Evolutionary conservation across 1,140 invertebrate species (phyloP).

Genomic region (Teleogryllus occipitalis): DNA sequence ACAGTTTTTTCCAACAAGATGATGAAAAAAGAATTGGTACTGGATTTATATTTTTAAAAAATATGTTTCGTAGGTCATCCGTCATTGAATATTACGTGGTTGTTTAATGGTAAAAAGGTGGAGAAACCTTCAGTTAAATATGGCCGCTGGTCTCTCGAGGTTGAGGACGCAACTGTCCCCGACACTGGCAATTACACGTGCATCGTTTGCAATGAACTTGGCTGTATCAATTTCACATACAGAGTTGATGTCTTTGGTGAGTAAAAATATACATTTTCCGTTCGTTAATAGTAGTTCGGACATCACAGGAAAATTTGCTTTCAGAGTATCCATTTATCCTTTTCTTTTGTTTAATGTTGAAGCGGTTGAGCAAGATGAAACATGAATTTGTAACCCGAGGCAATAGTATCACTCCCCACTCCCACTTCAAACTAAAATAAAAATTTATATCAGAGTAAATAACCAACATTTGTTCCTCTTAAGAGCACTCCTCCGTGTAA

Average conservation of each 20-base stretch:
- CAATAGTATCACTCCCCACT: too few relatives aligned
- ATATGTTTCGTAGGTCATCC: not conserved
- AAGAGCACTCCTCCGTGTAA: too few relatives aligned
- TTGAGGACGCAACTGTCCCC: conserved; percentile 64
- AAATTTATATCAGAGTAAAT: too few relatives aligned
- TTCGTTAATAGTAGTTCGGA: too few relatives aligned
- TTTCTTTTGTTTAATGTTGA: too few relatives aligned
- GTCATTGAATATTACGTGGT: not conserved
- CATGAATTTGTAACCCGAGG: too few relatives aligned
- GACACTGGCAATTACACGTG: conserved; percentile 84
- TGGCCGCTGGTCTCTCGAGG: conserved; percentile 45
- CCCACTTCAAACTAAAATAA: too few relatives aligned
- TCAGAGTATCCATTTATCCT: too few relatives aligned
- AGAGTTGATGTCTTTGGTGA: conserved; percentile 65
- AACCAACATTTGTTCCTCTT: too few relatives aligned
- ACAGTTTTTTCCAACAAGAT: not conserved
- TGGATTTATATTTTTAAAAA: not conserved
- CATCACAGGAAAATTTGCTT: too few relatives aligned
- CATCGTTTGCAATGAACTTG: conserved; percentile 65
- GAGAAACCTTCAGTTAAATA: conserved; percentile 28
- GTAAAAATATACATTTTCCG: conserved; percentile 26
- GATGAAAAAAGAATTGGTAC: not conserved
- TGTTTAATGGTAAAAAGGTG: not conserved
- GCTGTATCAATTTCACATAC: conserved; percentile 66
- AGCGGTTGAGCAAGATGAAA: too few relatives aligned